These are phyloP conservation scores for Campoplex capitator DNA, from an alignment of 2,888 invertebrate species.

Conservation along the genomic window DNA sequence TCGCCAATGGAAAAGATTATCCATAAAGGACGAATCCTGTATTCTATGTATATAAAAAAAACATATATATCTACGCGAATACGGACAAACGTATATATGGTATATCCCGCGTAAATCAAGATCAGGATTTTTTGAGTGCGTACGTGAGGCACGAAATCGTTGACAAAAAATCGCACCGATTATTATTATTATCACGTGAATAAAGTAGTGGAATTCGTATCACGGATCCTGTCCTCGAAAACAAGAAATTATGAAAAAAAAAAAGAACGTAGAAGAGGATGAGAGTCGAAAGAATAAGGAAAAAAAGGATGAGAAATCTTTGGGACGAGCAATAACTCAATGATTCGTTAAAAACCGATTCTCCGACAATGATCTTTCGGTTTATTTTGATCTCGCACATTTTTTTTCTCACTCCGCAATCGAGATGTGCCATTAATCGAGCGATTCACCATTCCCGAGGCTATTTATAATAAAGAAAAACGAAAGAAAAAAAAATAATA, in stretches of 20 bases:
- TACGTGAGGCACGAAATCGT: slow-evolving; percentile 57
- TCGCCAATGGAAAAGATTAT: slow-evolving; percentile 61
- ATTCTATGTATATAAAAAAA: slow-evolving; percentile 20
- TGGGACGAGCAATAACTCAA: slow-evolving; percentile 28
- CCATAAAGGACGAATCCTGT: slow-evolving; percentile 49
- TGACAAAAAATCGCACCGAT: slow-evolving; percentile 48
- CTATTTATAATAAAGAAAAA: slow-evolving; percentile 56
- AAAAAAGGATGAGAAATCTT: not conserved
- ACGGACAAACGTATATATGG: not conserved
- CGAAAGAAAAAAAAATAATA: not conserved
- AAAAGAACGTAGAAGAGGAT: not conserved
- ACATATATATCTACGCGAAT: not conserved
- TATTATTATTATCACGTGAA: slow-evolving; percentile 42
- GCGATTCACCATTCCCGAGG: slow-evolving; percentile 63
- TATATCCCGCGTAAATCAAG: slow-evolving; percentile 61
- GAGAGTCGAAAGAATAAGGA: not conserved
- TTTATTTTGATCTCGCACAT: not conserved
- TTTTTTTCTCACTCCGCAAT: slow-evolving; percentile 26
- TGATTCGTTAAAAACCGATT: slow-evolving; percentile 29
- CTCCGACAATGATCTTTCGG: not conserved
- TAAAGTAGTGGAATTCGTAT: slow-evolving; percentile 38
- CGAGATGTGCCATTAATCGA: slow-evolving; percentile 66
- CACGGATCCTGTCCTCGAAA: not conserved
- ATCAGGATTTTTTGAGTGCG: slow-evolving; percentile 60
- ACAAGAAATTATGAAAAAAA: not conserved